These are phyloP conservation scores for Oncorhynchus mykiss DNA, from an alignment of 2,113 vertebrate species.

Conservation along the genomic window DNA sequence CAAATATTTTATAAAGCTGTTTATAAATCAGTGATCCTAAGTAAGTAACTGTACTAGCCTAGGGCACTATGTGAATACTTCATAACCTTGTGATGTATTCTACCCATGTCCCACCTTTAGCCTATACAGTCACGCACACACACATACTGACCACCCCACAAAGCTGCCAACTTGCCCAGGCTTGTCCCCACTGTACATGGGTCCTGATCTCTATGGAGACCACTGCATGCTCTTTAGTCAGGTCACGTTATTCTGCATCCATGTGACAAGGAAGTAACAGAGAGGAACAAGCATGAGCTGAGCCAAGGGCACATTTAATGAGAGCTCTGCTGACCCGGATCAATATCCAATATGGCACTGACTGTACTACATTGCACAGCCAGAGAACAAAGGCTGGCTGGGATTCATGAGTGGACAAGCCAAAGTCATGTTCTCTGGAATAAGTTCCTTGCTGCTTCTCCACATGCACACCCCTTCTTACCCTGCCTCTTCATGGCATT, in stretches of 20 bases:
- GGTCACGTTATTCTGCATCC: not conserved
- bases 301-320: constrained; percentile 16
- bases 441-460: no score
- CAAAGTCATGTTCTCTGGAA: not conserved
- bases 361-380: not conserved
- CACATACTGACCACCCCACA: not conserved
- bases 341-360: not conserved
- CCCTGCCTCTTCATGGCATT: constrained; percentile 86
- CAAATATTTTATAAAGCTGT: not conserved
- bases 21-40: constrained; percentile 6
- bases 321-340: constrained; percentile 5
- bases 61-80: not conserved
- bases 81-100: not conserved
- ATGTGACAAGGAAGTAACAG: not conserved
- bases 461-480: constrained; percentile 44
- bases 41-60: not conserved
- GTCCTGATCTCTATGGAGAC: constrained; percentile 26
- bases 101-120: not conserved
- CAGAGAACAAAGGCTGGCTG: not conserved
- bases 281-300: not conserved
- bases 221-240: not conserved
- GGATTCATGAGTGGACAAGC: not conserved
- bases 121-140: not conserved
- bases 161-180: constrained; percentile 20
- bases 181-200: constrained; percentile 14